Evolutionary conservation across 2,113 vertebrate genomes (phyloP), one percentile per base, ranked within the genome.

Genomic region (Saguinus imperator): DNA sequence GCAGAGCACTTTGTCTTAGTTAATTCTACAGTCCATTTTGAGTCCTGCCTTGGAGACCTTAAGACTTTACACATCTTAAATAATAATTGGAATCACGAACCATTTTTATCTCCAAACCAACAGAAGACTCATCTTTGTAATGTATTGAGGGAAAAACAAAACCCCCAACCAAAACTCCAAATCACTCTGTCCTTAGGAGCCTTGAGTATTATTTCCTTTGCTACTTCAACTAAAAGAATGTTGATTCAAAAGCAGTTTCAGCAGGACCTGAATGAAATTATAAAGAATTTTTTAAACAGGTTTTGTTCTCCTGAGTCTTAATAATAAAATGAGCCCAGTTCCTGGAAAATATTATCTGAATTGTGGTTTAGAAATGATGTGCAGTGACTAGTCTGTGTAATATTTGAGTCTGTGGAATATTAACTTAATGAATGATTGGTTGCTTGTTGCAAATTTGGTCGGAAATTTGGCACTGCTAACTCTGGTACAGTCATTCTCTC

Each of bases 51-150:
- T 68, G 76, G 85, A 89, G 40, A 91, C 12, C 48, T 91, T 57
- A 85, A 79, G 91, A 82, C 73, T 91, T 94, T 55, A 58, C 45
- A 92, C 3, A 91, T 52, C 57, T 96, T 91, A 91, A 83, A 64
- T 72, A 35, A 79, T 93, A 93, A 94, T 77, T 94, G 70, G 68
- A 91, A 93, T 94, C 91, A 89, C 83, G 79, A 96, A 93, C 94
- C 89, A 91, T 88, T 88, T 94, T 96, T 75, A 85, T 80, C 45
- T 93, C 48, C 8, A 72, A 32, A 61, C 80, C 79, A 93, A 20
- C 20, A 85, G 27, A 91, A 91, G 87, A 90, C 12, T 9, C 48
- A 45, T 35, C 35, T 50, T 52, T 76, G 32, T 32, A 80, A 45
- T 85, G 29, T 72, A 4, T 35, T 82, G n/a, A 70, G 61, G 58